phyloP scores from a whole-genome alignment of 2,888 invertebrate genomes.

The Dynastes tityus region DNA sequence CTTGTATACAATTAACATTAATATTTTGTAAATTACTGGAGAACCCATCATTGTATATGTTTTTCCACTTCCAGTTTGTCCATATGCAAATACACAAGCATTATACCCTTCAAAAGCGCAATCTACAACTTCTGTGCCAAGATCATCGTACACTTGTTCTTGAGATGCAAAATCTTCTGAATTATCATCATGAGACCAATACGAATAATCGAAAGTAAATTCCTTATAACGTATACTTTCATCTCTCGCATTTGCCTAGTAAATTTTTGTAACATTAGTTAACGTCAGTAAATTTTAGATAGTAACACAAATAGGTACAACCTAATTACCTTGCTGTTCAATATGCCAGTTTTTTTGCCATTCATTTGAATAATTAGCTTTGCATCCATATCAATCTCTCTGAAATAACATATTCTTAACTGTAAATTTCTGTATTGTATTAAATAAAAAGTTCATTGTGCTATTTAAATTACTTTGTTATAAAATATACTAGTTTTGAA shows the following conservation, averaged over 20 bases:
- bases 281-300: slow-evolving; percentile 9
- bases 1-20: background rate
- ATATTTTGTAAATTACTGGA: slow-evolving; percentile 71
- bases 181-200: slow-evolving; percentile 85
- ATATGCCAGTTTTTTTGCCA: slow-evolving; percentile 85
- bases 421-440: slow-evolving; percentile 49
- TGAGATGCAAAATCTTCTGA: slow-evolving; percentile 85
- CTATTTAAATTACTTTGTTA: slow-evolving; percentile 57
- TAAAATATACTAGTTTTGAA: slow-evolving; percentile 50
- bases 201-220: slow-evolving; percentile 92
- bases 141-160: slow-evolving; percentile 85
- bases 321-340: slow-evolving; percentile 79
- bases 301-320: background rate
- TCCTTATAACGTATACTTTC: slow-evolving; percentile 78
- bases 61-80: slow-evolving; percentile 93
- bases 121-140: slow-evolving; percentile 85
- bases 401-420: slow-evolving; percentile 71
- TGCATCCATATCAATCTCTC: slow-evolving; percentile 89
- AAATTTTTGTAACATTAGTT: slow-evolving; percentile 39
- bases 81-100: slow-evolving; percentile 93
- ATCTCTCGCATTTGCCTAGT: slow-evolving; percentile 67
- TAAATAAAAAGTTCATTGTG: slow-evolving; percentile 60
- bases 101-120: slow-evolving; percentile 90
- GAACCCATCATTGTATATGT: slow-evolving; percentile 95
- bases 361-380: slow-evolving; percentile 90